phyloP scores from a whole-genome alignment of 2,888 invertebrate genomes.

The Antitype chi region DNA sequence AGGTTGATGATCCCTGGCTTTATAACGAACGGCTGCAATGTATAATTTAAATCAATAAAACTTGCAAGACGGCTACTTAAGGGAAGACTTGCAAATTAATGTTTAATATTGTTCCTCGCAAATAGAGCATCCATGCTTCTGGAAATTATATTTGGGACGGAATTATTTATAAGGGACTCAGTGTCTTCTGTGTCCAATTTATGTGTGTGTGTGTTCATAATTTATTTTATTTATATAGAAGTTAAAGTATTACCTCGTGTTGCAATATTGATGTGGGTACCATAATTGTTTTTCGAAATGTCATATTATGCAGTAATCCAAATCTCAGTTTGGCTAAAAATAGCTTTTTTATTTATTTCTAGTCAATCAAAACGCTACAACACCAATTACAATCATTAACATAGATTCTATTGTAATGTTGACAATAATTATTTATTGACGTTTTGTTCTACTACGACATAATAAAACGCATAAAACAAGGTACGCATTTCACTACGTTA shows the following conservation, averaged over 20 bases:
- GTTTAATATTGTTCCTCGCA: slow-evolving; percentile 55
- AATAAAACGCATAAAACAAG: background rate
- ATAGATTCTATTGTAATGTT: too few species aligned
- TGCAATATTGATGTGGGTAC: background rate
- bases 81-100: slow-evolving; percentile 70
- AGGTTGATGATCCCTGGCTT: slow-evolving; percentile 35
- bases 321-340: background rate
- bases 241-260: background rate
- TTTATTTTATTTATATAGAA: background rate
- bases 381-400: too few species aligned
- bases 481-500: background rate
- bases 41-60: slow-evolving; percentile 79
- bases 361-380: too few species aligned
- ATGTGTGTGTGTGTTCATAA: too few species aligned
- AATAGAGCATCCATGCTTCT: slow-evolving; percentile 22
- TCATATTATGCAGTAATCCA: background rate
- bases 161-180: background rate
- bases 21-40: slow-evolving; percentile 53
- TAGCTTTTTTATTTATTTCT: background rate
- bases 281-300: background rate
- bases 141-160: background rate
- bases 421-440: too few species aligned
- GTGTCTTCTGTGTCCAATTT: background rate
- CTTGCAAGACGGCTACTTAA: slow-evolving; percentile 67
- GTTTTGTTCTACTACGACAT: too few species aligned